A percentile compares a stretch with the other conserved stretches of the same genome.
These are phyloP conservation scores for Eupithecia centaureata DNA, from an alignment of 2,888 invertebrate species.

Conservation along the genomic window DNA sequence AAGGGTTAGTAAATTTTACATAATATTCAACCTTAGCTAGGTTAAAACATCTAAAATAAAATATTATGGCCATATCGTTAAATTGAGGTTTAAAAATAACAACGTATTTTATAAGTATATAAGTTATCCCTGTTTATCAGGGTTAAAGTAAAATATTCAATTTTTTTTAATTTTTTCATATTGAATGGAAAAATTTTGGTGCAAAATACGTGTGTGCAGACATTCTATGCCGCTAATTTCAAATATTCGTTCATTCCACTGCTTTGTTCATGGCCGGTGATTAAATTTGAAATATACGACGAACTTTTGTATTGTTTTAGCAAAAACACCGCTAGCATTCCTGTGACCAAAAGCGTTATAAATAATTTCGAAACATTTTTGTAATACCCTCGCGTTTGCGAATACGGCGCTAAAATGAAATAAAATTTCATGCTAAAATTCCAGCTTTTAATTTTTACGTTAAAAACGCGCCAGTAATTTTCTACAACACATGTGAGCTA, in stretches of 20 bases:
- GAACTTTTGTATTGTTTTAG: slow-evolving; percentile 23
- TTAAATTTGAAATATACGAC: slow-evolving; percentile 21
- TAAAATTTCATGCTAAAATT: slow-evolving; percentile 35
- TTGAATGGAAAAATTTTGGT: not conserved
- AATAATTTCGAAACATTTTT: slow-evolving; percentile 33
- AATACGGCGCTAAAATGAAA: slow-evolving; percentile 33
- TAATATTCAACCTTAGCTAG: not conserved
- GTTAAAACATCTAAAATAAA: too few relatives aligned
- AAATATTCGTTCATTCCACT: slow-evolving; percentile 7
- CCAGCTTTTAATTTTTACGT: slow-evolving; percentile 38
- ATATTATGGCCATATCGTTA: too few relatives aligned
- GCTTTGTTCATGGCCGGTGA: slow-evolving; percentile 13
- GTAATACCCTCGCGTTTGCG: slow-evolving; percentile 27
- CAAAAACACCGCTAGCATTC: slow-evolving; percentile 19
- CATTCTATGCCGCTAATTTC: slow-evolving; percentile 5
- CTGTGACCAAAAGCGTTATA: slow-evolving; percentile 23
- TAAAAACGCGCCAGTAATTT: slow-evolving; percentile 30
- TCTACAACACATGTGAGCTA: slow-evolving; percentile 17
- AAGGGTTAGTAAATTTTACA: not conserved
- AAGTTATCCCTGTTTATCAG: too few relatives aligned
- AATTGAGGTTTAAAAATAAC: too few relatives aligned
- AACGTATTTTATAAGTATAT: too few relatives aligned
- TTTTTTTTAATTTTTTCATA: not conserved
- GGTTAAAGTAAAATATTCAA: too few relatives aligned
- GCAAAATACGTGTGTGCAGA: not conserved